A percentile compares a stretch with the other conserved stretches of the same genome.
These are phyloP conservation scores for Hypercompe scribonia DNA, from an alignment of 2,888 invertebrate species.

Conservation along the genomic window DNA sequence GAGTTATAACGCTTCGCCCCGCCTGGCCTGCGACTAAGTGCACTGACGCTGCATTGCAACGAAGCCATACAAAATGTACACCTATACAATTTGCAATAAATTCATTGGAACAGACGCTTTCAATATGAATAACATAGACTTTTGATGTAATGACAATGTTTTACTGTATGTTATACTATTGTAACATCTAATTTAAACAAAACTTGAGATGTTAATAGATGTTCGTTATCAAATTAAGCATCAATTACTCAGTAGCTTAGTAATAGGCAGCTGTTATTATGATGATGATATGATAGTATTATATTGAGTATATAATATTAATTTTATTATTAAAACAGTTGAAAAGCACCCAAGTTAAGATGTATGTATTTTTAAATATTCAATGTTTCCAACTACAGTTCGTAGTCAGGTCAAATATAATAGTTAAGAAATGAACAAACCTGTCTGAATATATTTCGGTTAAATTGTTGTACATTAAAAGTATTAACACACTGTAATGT, in stretches of 20 bases:
- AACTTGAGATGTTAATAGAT: neutral
- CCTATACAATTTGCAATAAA: conserved; percentile 38
- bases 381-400: neutral
- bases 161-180: neutral
- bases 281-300: no score
- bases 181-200: neutral
- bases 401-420: no score
- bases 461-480: neutral
- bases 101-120: conserved; percentile 34
- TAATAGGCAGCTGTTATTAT: no score
- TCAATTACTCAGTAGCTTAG: neutral
- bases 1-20: conserved; percentile 52
- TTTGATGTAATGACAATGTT: no score
- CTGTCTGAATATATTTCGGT: no score
- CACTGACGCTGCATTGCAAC: conserved; percentile 42
- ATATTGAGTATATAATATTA: no score
- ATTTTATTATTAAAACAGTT: neutral
- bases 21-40: conserved; percentile 62
- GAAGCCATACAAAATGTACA: conserved; percentile 49
- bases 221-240: neutral
- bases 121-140: conserved; percentile 10
- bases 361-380: neutral
- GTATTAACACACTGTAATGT: neutral
- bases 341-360: no score
- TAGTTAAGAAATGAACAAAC: no score